Base-by-base conservation (phyloP, 2,113 vertebrate genomes). In the Elaphurus davidianus region DNA sequence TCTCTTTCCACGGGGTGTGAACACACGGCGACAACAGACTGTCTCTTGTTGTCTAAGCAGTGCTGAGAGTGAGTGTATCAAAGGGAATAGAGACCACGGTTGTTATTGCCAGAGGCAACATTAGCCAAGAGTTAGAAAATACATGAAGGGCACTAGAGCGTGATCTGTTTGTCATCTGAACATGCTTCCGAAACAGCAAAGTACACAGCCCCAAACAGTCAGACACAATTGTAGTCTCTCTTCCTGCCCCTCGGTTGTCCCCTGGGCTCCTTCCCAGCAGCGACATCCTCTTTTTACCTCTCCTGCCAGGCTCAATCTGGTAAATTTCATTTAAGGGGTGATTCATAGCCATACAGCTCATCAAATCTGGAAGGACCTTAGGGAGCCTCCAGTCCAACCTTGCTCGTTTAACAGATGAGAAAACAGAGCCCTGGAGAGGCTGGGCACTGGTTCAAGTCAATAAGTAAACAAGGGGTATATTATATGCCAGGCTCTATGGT, bases 371-470 rank as follows among this genome's bases (percentile, higher is more conserved):
- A 85, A 88, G 74, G 28, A 86, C 36, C 52, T 81, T 55, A 6
- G 64, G 84, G 82, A 96, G 87, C 28, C 52, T 50, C 25, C 47
- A 52, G 84, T 92, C 78, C 67, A 81, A 71, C 64, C 76, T 95
- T 10, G 4, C 85, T 95, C 67, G 21, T 90, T 93, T 84, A 95
- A n/a, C 43, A 91, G 64, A 67, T 57, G 93, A 96, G 87, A 74
- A 95, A 96, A 78, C 50, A 55, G 79, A 82, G 19, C 95, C 25
- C 15, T 14, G 6, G 55, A 76, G 92, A 78, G 47, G 33, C 45
- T 13, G 36, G 59, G 74, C 79, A 36, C 54, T 59, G 33, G 55
- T 82, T 95, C 54, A 82, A 96, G 81, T 86, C 54, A 30, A 6
- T 9, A 47, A 93, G 85, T 50, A 64, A 89, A 59, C 52, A 13